Evolutionary conservation across 2,113 vertebrate genomes (phyloP), one percentile per base, ranked within the genome.

Genomic region (Alosa alosa): DNA sequence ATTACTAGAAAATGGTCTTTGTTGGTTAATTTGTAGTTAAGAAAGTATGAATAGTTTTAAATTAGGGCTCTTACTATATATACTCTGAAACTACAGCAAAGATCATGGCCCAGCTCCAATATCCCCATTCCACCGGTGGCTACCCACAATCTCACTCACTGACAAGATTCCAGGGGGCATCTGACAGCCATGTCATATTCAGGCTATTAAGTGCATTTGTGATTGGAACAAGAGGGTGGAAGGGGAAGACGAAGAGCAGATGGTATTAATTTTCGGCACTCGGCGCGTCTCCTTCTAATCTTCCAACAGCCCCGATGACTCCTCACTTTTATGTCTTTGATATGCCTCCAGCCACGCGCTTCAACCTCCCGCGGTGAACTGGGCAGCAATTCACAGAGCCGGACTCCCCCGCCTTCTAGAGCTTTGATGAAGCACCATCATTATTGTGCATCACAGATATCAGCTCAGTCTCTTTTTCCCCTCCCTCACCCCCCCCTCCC

Each of bases 321-420:
- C 68, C 60, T 68, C 68, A 75, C 68, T 75, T 75, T 36, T 36
- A 2, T 31, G 31, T 13, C 68, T 75, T 75, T 75, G 68, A 75
- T 75, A 75, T 75, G 68, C 68, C 68, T 75, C 68, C 68, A 64
- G 68, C 68, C 31, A n/a, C n/a, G 60, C 60, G 68, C 68, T 75
- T 75, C 68, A 75, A 31, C 68, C 68, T 75, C 68, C 68, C 31
- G 68, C 13, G 7, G 68, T 31, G 68, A 75, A 75, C 68, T 31
- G 68, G 68, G 68, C 68, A 75, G 68, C 25, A 11, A 75, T 75
- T 75, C 68, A 75, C 68, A 75, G n/a, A 39, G 68, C 68, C 9
- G 25, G 68, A 10, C 64, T 68, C 64, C 22, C 64, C 10, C 25
- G n/a, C 64, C 8, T 25, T 6, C n/a, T 7, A 6, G 11, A 6